Evolutionary conservation across 2,888 invertebrate genomes (phyloP).

Genomic region (Trichopoda pennipes): DNA sequence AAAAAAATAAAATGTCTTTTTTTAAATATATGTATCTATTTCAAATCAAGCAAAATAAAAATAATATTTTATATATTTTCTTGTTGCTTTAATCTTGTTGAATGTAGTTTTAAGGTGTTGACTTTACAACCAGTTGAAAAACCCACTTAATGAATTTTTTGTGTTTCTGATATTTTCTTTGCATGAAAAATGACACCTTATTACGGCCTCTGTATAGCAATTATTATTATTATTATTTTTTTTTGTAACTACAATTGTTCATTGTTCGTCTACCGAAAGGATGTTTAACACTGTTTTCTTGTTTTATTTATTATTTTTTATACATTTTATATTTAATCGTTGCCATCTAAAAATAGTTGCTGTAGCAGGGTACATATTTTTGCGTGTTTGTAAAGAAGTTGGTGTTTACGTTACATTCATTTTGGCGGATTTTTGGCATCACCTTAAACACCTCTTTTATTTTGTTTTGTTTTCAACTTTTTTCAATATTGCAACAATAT

Average conservation of each 20-base stretch:
- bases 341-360: background rate
- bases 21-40: background rate
- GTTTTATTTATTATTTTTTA: background rate
- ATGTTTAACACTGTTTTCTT: slow-evolving; percentile 2
- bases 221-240: slow-evolving; percentile 29
- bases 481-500: slow-evolving; percentile 11
- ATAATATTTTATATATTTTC: background rate
- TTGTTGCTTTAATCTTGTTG: background rate
- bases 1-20: slow-evolving; percentile 33
- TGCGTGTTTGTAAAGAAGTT: background rate
- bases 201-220: slow-evolving; percentile 57
- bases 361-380: background rate
- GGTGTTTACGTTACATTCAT: slow-evolving; percentile 38
- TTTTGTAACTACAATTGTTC: slow-evolving; percentile 10
- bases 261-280: slow-evolving; percentile 37
- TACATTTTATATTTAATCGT: background rate
- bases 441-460: slow-evolving; percentile 39
- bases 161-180: background rate
- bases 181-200: slow-evolving; percentile 54
- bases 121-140: slow-evolving; percentile 43
- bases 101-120: slow-evolving; percentile 45
- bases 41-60: background rate
- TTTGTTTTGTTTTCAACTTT: background rate
- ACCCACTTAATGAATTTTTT: slow-evolving; percentile 42
- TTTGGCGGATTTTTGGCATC: slow-evolving; percentile 36